Conservation (phyloP, 1,140 invertebrate species). For the Globodera ellingtonae region DNA sequence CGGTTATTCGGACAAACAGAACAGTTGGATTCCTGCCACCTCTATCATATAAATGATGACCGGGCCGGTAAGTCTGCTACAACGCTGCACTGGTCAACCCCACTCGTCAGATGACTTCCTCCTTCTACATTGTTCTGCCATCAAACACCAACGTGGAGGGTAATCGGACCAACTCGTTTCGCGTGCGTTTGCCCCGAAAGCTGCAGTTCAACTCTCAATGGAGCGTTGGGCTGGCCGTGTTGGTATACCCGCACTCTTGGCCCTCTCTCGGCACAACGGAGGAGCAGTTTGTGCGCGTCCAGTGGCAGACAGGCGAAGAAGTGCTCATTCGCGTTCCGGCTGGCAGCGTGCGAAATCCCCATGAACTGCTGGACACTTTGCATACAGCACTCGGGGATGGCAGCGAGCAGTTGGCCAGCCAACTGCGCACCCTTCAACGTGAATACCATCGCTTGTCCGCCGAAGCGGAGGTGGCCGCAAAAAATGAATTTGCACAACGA, state of each 20-base stretch:
- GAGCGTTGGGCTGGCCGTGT: slow-evolving; percentile 2
- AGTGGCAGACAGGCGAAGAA: slow-evolving; percentile 1
- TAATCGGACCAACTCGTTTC: slow-evolving; percentile 8
- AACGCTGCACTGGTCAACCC: too few species aligned
- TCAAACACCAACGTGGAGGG: neutral
- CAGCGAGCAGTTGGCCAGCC: neutral
- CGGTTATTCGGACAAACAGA: slow-evolving; percentile 10
- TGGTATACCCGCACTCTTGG: neutral
- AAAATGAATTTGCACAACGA: too few species aligned
- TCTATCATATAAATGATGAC: too few species aligned
- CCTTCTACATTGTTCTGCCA: slow-evolving; percentile 13
- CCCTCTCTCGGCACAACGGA: neutral
- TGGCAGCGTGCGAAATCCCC: neutral
- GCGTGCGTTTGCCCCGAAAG: slow-evolving; percentile 6
- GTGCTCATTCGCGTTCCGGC: neutral
- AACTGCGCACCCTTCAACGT: neutral
- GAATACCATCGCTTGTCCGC: too few species aligned
- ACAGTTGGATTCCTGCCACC: slow-evolving; percentile 18
- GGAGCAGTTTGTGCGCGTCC: neutral
- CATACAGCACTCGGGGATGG: neutral
- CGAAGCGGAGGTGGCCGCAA: too few species aligned
- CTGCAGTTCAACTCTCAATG: slow-evolving; percentile 8
- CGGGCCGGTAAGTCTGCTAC: too few species aligned
- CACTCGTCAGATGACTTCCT: neutral
- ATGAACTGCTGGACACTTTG: neutral